A percentile compares a stretch with the other conserved stretches of the same genome.
These are phyloP conservation scores for Camarhynchus parvulus DNA, from an alignment of 2,113 vertebrate species.

Conservation along the genomic window DNA sequence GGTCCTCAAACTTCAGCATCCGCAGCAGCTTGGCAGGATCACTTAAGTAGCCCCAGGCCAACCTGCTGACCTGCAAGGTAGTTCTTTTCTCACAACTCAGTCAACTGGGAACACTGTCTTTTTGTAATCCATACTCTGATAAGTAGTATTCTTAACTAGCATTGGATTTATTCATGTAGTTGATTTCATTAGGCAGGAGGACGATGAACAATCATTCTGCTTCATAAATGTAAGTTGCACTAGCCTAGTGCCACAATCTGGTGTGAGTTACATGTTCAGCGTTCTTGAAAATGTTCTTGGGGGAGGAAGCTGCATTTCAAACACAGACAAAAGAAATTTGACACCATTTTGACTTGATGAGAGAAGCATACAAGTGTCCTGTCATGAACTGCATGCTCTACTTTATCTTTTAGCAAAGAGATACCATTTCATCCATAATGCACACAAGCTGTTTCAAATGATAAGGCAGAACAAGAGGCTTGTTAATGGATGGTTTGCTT, in stretches of 20 bases:
- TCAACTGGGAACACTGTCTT: conserved; percentile 22
- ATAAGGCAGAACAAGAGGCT: conserved; percentile 2
- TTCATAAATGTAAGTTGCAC: background rate
- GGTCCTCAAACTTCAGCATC: conserved; percentile 11
- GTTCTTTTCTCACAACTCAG: conserved; percentile 10
- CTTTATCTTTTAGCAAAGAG: background rate
- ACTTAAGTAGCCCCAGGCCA: background rate
- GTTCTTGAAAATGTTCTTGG: background rate
- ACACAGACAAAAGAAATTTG: conserved; percentile 9
- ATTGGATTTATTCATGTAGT: conserved; percentile 34
- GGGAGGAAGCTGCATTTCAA: background rate
- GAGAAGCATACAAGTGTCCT: background rate
- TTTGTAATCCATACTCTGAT: conserved; percentile 41
- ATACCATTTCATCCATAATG: background rate
- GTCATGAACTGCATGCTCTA: background rate
- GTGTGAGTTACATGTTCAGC: background rate
- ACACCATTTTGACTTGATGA: background rate
- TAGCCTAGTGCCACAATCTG: background rate
- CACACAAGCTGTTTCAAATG: background rate
- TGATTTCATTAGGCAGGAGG: conserved; percentile 35
- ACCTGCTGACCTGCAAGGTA: background rate
- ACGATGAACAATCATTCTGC: background rate
- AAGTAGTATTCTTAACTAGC: conserved; percentile 30
- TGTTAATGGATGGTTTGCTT: background rate
- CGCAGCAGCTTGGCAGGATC: background rate